Evolutionary conservation across 2,888 invertebrate genomes (phyloP), one percentile per base, ranked within the genome.

Genomic region (Leptura quadrifasciata): DNA sequence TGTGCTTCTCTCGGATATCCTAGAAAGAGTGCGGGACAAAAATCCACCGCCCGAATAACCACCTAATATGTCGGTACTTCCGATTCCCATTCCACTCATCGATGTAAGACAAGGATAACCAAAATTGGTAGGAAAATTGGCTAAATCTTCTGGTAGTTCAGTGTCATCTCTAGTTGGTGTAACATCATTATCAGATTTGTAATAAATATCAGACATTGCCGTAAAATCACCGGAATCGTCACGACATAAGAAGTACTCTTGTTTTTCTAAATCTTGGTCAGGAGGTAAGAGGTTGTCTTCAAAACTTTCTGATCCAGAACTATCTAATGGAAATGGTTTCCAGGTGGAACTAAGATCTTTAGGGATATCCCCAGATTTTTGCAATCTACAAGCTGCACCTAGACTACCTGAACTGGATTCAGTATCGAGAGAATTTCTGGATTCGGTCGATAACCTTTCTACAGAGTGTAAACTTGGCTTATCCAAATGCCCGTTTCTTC

Each of bases 1-100:
- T 10, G 96, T 96, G 81, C 96, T 96, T 58, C 96, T 91, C 89
- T 97, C 97, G 0, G 96, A 96, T 86, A 97, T 97, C 78, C 96
- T 91, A 0, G 96, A 96, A 31, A 96, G 90, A 0, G 96, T 96
- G 58, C 96, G 91, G 0, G 94, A 93, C 21, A 94, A 86, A 88
- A 95, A 96, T 63, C 94, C 94, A 60, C 94, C 94, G 6, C 84
- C 84, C 3, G 84, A 76, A 68, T 85, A 86, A n/a, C 75, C 78
- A 63, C 92, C 91, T 65, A 95, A 91, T 61, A 95, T 93, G 85
- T 95, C 95, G 0, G 93, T 91, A 0, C 92, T 90, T 0, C 91
- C 91, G 21, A 92, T 91, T 20, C 92, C 92, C 27, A 91, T 84
- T 9, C 89, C 88, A 39, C 92, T 92, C 21, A 91, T 85, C 5